Evolutionary conservation across 2,888 invertebrate species (phyloP), one percentile per base, ranked within the genome.

Genomic region (Troides aeacus): DNA sequence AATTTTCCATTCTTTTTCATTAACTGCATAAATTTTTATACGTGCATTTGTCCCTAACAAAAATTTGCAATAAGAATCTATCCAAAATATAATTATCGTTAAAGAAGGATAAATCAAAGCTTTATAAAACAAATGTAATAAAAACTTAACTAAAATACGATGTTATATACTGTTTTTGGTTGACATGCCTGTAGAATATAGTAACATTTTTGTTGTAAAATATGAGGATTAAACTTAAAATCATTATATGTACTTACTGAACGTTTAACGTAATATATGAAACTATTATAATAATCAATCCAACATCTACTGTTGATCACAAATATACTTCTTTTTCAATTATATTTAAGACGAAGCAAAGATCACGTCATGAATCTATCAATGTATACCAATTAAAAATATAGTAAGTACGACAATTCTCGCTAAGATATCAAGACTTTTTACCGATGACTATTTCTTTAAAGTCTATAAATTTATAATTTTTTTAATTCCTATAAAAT

Each of bases 251-350:
- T 62, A 68, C 68, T 64, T 64, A 64, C 68, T 64, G 39, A 60
- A 60, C n/a, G 17, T 59, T 53, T 36, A 53, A 3, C 59, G 23
- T 59, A 21, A n/a, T 53, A 23, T 64, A 10, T 12, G 56, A 64
- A 57, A 59, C 17, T 17, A 59, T 17, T 23, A 21, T 23, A 24
- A 18, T 73, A 79, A 78, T 78, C 80, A 83, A 81, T 79, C 78
- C 78, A 84, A 79, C 83, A 84, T 85, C 76, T 77, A 84, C 78
- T 78, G 74, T 53, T 71, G 70, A 75, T 72, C 39, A 65, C 74
- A 75, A 71, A 50, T 69, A 70, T 69, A 65, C 62, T 72, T 72
- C 69, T 72, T 21, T 21, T 21, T 71, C 72, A 72, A 72, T 71
- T 72, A 64, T 53, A 63, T 66, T 72, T 73, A 72, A 70, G 71